Evolutionary conservation across 1,140 invertebrate genomes (phyloP).

Genomic region (Lepeophtheirus salmonis): DNA sequence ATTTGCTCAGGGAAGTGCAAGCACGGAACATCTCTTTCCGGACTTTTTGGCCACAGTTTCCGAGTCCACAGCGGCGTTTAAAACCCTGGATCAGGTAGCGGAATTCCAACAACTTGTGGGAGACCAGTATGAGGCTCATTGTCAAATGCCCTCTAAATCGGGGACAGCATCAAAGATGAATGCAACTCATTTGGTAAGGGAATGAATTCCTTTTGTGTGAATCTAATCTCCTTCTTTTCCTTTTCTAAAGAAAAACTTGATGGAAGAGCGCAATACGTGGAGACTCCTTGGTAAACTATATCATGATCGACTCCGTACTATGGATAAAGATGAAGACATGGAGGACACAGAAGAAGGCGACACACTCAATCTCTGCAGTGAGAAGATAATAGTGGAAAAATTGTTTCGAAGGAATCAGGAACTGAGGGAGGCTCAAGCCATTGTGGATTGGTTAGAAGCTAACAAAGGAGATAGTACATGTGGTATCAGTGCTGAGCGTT

Average conservation of each 20-base stretch:
- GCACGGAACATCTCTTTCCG: background rate
- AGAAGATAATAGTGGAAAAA: conserved; percentile 13
- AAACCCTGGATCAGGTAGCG: background rate
- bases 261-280: conserved; percentile 70
- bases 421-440: conserved; percentile 41
- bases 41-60: background rate
- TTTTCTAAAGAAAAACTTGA: conserved; percentile 53
- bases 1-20: no score
- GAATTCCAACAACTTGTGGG: background rate
- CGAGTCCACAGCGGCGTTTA: no score
- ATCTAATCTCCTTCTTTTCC: conserved; percentile 62
- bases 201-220: conserved; percentile 31
- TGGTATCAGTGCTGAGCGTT: conserved; percentile 44
- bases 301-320: conserved; percentile 43
- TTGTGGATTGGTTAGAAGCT: conserved; percentile 80
- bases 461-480: conserved; percentile 42
- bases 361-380: conserved; percentile 40
- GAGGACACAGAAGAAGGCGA: conserved; percentile 39
- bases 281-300: conserved; percentile 55
- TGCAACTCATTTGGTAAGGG: background rate
- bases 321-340: conserved; percentile 45
- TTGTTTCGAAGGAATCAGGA: conserved; percentile 14
- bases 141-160: background rate
- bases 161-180: background rate
- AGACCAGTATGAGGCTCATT: background rate